These are phyloP conservation scores for Porphyrio hochstetteri DNA, from an alignment of 2,113 vertebrate species.

Conservation along the genomic window DNA sequence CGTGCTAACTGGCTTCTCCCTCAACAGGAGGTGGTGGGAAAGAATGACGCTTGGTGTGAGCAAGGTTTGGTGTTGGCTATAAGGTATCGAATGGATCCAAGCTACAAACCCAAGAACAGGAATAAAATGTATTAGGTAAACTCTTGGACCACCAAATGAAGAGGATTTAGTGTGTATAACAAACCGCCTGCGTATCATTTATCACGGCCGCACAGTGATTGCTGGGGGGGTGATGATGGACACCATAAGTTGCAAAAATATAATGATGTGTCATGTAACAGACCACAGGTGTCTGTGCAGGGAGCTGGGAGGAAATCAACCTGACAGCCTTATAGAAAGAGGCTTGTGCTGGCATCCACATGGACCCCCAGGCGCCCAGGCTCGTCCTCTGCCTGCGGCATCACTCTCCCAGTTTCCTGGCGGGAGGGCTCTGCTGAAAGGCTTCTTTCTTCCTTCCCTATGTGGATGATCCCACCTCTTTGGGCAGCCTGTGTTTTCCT, in stretches of 20 bases:
- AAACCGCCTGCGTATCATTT: neutral
- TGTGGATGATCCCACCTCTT: neutral
- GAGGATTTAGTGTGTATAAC: slow-evolving; percentile 32
- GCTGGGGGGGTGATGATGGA: slow-evolving; percentile 46
- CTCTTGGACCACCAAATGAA: neutral
- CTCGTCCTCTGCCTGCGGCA: neutral
- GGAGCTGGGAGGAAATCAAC: neutral
- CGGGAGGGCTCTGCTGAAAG: neutral
- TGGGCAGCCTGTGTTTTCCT: neutral
- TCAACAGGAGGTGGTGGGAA: neutral
- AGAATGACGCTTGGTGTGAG: fast-evolving
- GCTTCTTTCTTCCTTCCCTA: neutral
- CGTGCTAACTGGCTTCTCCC: neutral
- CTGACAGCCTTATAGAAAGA: neutral
- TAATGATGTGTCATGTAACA: slow-evolving; percentile 44
- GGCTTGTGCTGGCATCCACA: neutral
- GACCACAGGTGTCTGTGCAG: slow-evolving; percentile 6
- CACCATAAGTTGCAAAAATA: neutral
- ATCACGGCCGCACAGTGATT: neutral
- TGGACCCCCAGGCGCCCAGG: neutral
- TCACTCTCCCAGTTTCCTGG: neutral
- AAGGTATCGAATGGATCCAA: neutral
- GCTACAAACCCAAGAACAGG: neutral
- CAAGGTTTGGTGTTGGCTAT: neutral
- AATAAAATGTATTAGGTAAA: slow-evolving; percentile 2